Evolutionary conservation across 1,140 invertebrate species (phyloP).

Genomic region (Drosophila nannoptera): DNA sequence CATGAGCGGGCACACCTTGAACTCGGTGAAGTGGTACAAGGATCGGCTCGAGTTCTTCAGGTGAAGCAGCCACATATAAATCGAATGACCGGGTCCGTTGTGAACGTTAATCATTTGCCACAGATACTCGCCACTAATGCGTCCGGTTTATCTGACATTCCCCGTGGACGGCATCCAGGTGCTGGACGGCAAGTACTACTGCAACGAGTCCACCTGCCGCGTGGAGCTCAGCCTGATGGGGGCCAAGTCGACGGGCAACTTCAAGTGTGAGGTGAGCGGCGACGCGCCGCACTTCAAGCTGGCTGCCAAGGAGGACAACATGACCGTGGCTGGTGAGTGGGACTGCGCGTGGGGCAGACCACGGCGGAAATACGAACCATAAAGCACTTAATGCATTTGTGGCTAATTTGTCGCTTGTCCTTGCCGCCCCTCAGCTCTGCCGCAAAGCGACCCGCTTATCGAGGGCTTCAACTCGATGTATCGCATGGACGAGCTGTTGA

Average conservation of each 20-base stretch:
- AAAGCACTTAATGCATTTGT: conserved; percentile 28
- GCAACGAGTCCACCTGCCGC: conserved; percentile 80
- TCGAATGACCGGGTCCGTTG: neutral
- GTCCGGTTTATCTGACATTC: conserved; percentile 74
- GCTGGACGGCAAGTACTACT: conserved; percentile 86
- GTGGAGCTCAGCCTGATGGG: conserved; percentile 81
- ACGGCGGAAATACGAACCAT: conserved; percentile 22
- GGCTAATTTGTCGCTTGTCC: conserved; percentile 25
- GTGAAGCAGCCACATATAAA: conserved; percentile 35
- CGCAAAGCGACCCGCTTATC: conserved; percentile 81
- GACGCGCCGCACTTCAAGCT: conserved; percentile 84
- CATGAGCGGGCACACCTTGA: conserved; percentile 83
- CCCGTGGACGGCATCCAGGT: conserved; percentile 84
- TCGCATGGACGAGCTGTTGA: conserved; percentile 81
- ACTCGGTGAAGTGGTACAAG: conserved; percentile 91
- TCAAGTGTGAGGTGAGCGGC: conserved; percentile 84
- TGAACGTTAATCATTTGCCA: neutral
- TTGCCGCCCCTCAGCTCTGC: conserved; percentile 79
- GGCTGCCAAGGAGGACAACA: conserved; percentile 81
- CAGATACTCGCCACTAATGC: conserved; percentile 75
- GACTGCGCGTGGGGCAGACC: neutral
- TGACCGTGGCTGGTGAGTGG: conserved; percentile 82
- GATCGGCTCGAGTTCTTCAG: conserved; percentile 87
- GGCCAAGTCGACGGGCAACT: conserved; percentile 80
- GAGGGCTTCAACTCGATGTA: conserved; percentile 80